These are phyloP conservation scores for Chrysemys picta DNA, from an alignment of 2,113 vertebrate genomes.

Conservation along the genomic window DNA sequence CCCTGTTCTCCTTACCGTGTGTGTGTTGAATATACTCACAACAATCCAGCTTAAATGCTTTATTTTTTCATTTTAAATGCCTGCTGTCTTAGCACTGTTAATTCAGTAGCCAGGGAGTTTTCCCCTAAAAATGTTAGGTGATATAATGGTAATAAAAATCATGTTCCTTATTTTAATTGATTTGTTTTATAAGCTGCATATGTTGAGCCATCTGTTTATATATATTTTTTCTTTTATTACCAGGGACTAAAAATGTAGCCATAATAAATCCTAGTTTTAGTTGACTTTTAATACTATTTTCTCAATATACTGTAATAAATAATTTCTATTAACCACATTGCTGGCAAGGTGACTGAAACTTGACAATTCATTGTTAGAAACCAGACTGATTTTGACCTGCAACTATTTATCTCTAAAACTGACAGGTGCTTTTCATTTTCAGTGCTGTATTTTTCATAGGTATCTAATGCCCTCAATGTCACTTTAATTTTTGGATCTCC, in stretches of 20 bases:
- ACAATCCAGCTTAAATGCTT: not conserved
- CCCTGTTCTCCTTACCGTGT: not conserved
- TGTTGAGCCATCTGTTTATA: slow-evolving; percentile 39
- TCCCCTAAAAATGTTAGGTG: slow-evolving; percentile 19
- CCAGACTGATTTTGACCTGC: not conserved
- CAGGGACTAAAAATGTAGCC: not conserved
- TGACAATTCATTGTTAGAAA: not conserved
- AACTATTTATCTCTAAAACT: not conserved
- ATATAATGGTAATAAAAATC: slow-evolving; percentile 8
- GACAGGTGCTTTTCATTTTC: not conserved
- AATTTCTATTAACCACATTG: not conserved
- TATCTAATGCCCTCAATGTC: not conserved
- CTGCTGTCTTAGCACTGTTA: not conserved
- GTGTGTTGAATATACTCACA: not conserved
- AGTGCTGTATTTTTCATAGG: not conserved
- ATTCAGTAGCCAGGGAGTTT: not conserved
- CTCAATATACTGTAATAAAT: not conserved
- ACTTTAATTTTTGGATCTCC: not conserved
- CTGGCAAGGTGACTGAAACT: not conserved
- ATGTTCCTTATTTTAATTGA: slow-evolving; percentile 42
- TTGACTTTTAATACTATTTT: slow-evolving; percentile 18
- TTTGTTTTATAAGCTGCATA: slow-evolving; percentile 7
- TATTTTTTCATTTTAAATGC: not conserved
- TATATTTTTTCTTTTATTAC: slow-evolving; percentile 45
- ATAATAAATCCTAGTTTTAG: not conserved